Conservation (phyloP, 1,140 invertebrate species). For the Mylabris phalerata region DNA sequence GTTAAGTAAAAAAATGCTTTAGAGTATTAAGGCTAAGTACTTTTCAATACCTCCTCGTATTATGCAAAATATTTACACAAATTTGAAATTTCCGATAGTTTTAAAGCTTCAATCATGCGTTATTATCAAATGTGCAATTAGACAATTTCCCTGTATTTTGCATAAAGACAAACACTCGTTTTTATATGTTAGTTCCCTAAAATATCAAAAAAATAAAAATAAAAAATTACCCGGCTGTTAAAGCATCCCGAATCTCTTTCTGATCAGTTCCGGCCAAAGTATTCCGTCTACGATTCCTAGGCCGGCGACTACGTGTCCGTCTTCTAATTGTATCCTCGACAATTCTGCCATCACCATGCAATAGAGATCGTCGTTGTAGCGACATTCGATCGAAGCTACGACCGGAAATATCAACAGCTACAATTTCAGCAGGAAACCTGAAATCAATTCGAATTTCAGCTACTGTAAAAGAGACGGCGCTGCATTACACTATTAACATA, state of each 20-base stretch:
- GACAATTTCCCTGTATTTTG: no score
- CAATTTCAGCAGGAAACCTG: slow-evolving; percentile 79
- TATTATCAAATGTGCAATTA: no score
- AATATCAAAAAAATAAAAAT: slow-evolving; percentile 16
- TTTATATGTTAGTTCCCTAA: no score
- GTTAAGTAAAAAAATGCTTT: no score
- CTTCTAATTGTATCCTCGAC: slow-evolving; percentile 51
- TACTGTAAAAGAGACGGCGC: slow-evolving; percentile 5
- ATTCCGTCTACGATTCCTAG: slow-evolving; percentile 73
- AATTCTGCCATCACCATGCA: slow-evolving; percentile 44
- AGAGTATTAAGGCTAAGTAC: no score
- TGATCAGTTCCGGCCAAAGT: slow-evolving; percentile 84
- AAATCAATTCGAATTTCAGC: slow-evolving; percentile 7
- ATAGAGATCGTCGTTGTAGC: slow-evolving; percentile 68
- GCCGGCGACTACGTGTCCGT: slow-evolving; percentile 64
- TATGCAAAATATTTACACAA: no score
- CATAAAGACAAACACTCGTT: no score
- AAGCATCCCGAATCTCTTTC: slow-evolving; percentile 74
- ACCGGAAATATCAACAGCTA: slow-evolving; percentile 80
- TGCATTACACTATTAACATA: slow-evolving; percentile 43
- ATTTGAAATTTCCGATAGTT: no score
- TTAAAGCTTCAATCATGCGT: no score
- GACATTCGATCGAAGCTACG: slow-evolving; percentile 81
- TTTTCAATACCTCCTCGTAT: no score
- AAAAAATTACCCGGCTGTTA: slow-evolving; percentile 61